phyloP scores from a whole-genome alignment of 2,113 vertebrate genomes.

The Atlantisia rogersi region DNA sequence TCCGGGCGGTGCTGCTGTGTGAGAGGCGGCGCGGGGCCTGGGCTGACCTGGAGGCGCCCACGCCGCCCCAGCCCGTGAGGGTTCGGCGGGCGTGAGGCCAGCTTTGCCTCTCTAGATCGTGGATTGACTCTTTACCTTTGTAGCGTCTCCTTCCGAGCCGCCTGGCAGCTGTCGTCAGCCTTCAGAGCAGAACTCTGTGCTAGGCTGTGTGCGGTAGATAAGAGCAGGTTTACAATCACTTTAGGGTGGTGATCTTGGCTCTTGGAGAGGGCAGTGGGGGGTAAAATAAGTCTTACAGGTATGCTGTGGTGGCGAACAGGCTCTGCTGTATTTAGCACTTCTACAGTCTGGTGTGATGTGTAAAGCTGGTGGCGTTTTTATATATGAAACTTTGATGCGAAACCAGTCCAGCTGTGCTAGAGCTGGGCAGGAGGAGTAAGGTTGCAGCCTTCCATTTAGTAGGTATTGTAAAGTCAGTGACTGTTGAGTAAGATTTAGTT shows the following conservation, averaged over 20 bases:
- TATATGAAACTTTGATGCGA: neutral
- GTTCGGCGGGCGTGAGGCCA: rapidly evolving
- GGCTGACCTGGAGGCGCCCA: no score
- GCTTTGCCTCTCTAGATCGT: rapidly evolving
- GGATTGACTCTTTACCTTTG: neutral
- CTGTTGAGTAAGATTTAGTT: rapidly evolving
- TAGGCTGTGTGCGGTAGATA: rapidly evolving
- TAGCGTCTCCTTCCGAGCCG: rapidly evolving
- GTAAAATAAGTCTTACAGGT: neutral
- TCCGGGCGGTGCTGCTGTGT: neutral
- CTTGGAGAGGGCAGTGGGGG: rapidly evolving
- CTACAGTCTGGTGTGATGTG: neutral
- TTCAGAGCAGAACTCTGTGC: neutral
- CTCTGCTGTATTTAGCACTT: neutral
- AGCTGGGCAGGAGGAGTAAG: neutral
- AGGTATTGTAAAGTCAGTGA: neutral
- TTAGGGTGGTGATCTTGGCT: rapidly evolving
- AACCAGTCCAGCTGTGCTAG: neutral
- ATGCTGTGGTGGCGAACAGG: rapidly evolving
- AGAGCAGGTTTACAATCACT: neutral
- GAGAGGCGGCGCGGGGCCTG: neutral
- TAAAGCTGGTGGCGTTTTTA: neutral
- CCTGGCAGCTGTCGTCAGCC: neutral
- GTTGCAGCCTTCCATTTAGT: neutral
- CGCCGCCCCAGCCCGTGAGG: rapidly evolving